phyloP scores from a whole-genome alignment of 2,113 vertebrate genomes.

The Pseudonaja textilis region DNA sequence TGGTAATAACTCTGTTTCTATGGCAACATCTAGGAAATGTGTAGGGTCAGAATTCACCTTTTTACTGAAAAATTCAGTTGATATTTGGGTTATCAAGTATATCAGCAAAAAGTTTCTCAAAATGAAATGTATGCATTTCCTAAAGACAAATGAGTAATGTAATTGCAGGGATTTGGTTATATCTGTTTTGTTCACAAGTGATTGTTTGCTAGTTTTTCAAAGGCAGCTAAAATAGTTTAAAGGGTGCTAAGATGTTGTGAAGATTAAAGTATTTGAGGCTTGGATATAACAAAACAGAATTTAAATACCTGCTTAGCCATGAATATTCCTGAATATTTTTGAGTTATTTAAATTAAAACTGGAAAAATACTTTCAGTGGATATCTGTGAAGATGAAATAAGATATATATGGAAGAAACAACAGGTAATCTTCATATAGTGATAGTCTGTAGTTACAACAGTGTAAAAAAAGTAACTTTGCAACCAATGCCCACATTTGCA shows the following conservation, averaged over 20 bases:
- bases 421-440: not conserved
- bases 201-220: not conserved
- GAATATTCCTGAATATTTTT: not conserved
- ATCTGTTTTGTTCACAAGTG: not conserved
- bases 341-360: not conserved
- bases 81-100: not conserved
- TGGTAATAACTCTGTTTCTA: slow-evolving; percentile 19
- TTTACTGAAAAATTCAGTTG: not conserved
- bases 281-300: not conserved
- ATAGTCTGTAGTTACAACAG: not conserved
- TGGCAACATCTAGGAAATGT: not conserved
- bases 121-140: not conserved
- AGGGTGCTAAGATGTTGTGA: not conserved
- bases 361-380: not conserved
- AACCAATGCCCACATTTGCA: not conserved
- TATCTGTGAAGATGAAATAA: not conserved
- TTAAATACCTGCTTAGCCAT: not conserved
- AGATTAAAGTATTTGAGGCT: not conserved
- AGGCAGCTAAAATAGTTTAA: not conserved
- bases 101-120: not conserved
- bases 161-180: not conserved
- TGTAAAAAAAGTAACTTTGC: not conserved
- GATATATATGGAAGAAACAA: not conserved
- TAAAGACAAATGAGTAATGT: not conserved
- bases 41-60: slow-evolving; percentile 12